phyloP scores from a whole-genome alignment of 2,113 vertebrate species.

The Cervus canadensis region DNA sequence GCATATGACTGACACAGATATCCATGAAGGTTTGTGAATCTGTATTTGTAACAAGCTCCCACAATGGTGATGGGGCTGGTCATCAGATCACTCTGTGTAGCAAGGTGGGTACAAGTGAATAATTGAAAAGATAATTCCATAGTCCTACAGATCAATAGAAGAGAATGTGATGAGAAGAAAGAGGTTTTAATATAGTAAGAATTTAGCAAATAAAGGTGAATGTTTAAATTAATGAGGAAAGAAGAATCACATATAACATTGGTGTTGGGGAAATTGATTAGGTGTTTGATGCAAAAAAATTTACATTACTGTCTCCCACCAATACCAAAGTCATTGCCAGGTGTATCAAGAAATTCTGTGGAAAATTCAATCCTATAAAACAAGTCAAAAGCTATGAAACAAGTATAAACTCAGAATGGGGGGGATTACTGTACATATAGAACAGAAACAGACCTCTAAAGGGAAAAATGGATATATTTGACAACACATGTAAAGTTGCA shows the following conservation, averaged over 20 bases:
- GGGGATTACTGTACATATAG: neutral
- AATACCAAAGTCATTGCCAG: neutral
- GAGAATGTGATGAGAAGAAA: neutral
- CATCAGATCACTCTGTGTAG: neutral
- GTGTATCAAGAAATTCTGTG: neutral
- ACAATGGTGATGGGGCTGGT: neutral
- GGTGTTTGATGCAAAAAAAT: neutral
- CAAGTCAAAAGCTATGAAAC: neutral
- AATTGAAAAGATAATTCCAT: neutral
- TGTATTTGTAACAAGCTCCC: neutral
- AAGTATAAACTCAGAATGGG: neutral
- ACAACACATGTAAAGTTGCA: neutral
- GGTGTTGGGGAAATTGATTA: neutral
- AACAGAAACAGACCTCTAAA: neutral
- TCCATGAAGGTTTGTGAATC: neutral
- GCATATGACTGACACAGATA: neutral
- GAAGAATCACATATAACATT: neutral
- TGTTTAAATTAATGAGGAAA: slow-evolving; percentile 15
- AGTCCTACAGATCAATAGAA: neutral
- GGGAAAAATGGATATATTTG: neutral
- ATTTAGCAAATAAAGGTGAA: neutral
- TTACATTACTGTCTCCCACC: neutral
- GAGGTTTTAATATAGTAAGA: neutral
- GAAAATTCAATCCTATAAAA: neutral
- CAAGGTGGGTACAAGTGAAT: neutral